Evolutionary conservation across 2,888 invertebrate genomes (phyloP).

Genomic region (Hydropsyche betteni): DNA sequence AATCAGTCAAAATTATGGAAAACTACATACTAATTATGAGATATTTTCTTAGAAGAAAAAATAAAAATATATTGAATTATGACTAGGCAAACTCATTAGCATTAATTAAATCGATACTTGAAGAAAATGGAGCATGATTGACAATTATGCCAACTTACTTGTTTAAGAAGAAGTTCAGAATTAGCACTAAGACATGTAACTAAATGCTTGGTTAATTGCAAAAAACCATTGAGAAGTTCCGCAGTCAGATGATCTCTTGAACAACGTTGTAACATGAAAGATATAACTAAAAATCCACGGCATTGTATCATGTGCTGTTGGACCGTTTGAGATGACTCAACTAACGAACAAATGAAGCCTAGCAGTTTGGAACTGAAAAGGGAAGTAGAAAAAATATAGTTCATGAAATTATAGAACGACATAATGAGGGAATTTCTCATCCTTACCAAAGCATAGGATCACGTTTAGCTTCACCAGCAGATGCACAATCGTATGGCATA

Average conservation of each 20-base stretch:
- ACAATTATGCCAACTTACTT: slow-evolving; percentile 69
- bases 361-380: slow-evolving; percentile 86
- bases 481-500: slow-evolving; percentile 84
- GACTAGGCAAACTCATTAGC: neutral
- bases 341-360: slow-evolving; percentile 96
- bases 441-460: slow-evolving; percentile 89
- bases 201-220: slow-evolving; percentile 90
- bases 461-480: slow-evolving; percentile 81
- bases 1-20: too few relatives aligned
- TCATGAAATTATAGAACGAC: slow-evolving; percentile 10
- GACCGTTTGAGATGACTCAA: slow-evolving; percentile 95
- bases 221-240: slow-evolving; percentile 91
- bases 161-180: slow-evolving; percentile 89
- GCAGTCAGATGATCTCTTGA: slow-evolving; percentile 93
- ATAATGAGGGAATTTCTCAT: slow-evolving; percentile 2
- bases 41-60: neutral
- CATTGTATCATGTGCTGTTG: slow-evolving; percentile 99
- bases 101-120: neutral
- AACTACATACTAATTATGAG: too few relatives aligned
- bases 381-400: slow-evolving; percentile 38
- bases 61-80: slow-evolving; percentile 1
- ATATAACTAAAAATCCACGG: slow-evolving; percentile 97
- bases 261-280: slow-evolving; percentile 94
- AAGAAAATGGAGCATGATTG: too few relatives aligned
- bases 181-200: slow-evolving; percentile 93